Base-by-base conservation (phyloP, 2,888 invertebrate genomes). In the Cheilosia vulpina region DNA sequence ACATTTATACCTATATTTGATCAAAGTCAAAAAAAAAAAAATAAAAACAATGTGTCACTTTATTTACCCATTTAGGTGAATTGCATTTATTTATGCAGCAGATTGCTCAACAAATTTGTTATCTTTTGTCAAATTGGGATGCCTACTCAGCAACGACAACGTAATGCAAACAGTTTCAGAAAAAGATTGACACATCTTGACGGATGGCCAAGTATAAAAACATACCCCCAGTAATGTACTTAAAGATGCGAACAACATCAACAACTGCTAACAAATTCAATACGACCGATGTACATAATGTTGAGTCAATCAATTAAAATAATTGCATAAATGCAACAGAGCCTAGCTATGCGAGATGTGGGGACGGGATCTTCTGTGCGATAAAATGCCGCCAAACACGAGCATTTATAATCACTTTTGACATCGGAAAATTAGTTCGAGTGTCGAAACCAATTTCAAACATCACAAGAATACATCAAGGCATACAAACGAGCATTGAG, bases 361-460 rank as follows among this genome's bases (percentile, higher is more conserved):
- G 43, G 63, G 66, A 31, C 38, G 13, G 38, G 4, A 69, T 79
- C 58, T 65, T 66, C 62, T 78, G 47, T 71, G 72, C 43, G 55
- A 21, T 31, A 19, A 77, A 77, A 80, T 31, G 63, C 77, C 57
- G 79, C 72, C 76, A 76, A 69, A 60, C 57, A 53, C 63, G 27
- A 63, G 65, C 60, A 77, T 85, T 60, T 45, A 63, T 81, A 85
- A 85, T 85, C 71, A 63, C 52, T 72, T 81, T 81, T 81, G 85
- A 81, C 85, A 73, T 85, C 85, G 72, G 45, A 85, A 85, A 85
- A 85, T 81, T 72, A 77, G 76, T 81, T 66, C 76, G 71, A 85
- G 77, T 85, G 81, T 77, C 81, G 76, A 81, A 85, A 77, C 76
- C 66, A 80, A 81, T 81, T 72, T 62, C 55, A 6, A 65, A 71